Evolutionary conservation across 1,140 invertebrate species (phyloP).

Genomic region (Globodera ellingtonae): DNA sequence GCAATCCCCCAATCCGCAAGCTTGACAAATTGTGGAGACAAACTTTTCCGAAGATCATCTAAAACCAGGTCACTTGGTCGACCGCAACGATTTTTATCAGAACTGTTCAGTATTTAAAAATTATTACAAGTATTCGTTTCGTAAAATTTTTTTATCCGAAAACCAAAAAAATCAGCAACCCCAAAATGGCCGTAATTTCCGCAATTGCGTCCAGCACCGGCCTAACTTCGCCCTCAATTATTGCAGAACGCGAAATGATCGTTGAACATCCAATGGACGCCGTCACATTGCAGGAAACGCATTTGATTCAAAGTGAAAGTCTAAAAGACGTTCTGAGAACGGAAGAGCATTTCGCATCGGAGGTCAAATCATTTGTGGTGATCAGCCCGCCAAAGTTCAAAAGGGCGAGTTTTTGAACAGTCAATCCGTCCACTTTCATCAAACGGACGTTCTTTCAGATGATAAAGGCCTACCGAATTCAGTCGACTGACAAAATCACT

Average conservation of each 20-base stretch:
- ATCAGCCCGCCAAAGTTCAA: constrained; percentile 57
- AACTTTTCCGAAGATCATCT: too few relatives aligned
- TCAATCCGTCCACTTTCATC: neutral
- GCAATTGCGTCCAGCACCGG: too few relatives aligned
- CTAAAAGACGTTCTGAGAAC: constrained; percentile 51
- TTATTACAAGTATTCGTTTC: too few relatives aligned
- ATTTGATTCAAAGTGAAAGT: constrained; percentile 54
- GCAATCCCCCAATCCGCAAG: too few relatives aligned
- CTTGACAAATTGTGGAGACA: too few relatives aligned
- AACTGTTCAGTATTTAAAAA: too few relatives aligned
- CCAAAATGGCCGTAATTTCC: too few relatives aligned
- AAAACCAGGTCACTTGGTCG: too few relatives aligned
- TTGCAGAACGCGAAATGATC: neutral
- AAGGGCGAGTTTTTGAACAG: constrained; percentile 27
- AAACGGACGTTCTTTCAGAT: constrained; percentile 31
- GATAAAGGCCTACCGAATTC: constrained; percentile 61
- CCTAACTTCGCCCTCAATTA: too few relatives aligned
- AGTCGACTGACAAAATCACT: constrained; percentile 55
- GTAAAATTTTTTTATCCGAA: too few relatives aligned
- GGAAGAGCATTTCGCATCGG: constrained; percentile 62
- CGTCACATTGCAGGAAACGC: constrained; percentile 53
- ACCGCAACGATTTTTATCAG: too few relatives aligned
- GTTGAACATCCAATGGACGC: neutral
- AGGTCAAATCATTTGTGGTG: constrained; percentile 58
- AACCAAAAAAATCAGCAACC: too few relatives aligned